Percentiles rank a stretch among this genome's conserved stretches.
phyloP scores from a whole-genome alignment of 2,113 vertebrate genomes.

The Esox niger region DNA sequence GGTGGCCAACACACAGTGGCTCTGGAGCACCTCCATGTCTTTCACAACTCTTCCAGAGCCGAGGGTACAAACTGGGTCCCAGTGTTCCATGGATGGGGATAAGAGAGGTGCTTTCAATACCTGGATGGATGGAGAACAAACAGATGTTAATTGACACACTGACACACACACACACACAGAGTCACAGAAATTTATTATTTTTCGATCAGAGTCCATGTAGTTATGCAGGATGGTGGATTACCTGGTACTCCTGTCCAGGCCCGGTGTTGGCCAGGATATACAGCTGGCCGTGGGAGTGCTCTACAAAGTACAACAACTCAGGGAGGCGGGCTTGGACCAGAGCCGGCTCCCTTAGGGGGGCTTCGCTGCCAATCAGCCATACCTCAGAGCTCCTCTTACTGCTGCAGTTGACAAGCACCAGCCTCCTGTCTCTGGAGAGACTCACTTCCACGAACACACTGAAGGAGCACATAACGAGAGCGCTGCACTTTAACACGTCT shows the following conservation, averaged over 20 bases:
- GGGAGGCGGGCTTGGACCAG: conserved; percentile 80
- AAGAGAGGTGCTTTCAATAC: conserved; percentile 79
- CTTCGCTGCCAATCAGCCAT: conserved; percentile 75
- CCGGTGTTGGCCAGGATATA: conserved; percentile 88
- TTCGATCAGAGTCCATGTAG: background rate
- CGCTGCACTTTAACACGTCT: background rate
- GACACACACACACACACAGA: no score
- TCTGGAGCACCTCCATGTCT: conserved; percentile 88
- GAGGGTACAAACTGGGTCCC: conserved; percentile 78
- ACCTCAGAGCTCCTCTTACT: conserved; percentile 91
- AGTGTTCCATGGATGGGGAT: conserved; percentile 74
- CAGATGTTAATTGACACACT: background rate
- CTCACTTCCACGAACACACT: conserved; percentile 86
- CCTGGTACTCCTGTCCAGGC: conserved; percentile 83
- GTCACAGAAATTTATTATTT: no score
- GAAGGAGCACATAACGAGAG: background rate
- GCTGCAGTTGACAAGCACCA: conserved; percentile 90
- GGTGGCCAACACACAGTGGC: conserved; percentile 80
- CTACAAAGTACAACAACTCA: conserved; percentile 84
- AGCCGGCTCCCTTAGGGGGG: conserved; percentile 70
- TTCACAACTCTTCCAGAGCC: conserved; percentile 73
- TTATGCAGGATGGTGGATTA: conserved; percentile 26
- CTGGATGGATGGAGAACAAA: conserved; percentile 58
- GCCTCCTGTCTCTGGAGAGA: conserved; percentile 79
- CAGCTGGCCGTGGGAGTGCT: conserved; percentile 79